Evolutionary conservation across 1,140 invertebrate genomes (phyloP).

Genomic region (Harlomillsia oculata): DNA sequence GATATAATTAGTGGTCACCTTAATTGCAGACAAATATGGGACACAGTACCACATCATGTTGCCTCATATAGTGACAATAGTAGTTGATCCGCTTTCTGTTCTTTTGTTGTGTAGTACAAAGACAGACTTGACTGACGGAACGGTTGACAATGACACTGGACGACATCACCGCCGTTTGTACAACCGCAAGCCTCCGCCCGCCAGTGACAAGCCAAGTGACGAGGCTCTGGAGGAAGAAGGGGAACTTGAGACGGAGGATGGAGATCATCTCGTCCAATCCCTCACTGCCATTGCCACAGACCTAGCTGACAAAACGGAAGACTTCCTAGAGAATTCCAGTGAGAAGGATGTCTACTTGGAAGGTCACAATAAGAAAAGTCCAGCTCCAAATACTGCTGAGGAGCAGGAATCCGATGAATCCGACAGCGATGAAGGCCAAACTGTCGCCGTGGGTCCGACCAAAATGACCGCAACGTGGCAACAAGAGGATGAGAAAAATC

Average conservation of each 20-base stretch:
- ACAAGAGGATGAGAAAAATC: neutral
- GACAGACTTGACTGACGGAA: conserved; percentile 28
- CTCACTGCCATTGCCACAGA: conserved; percentile 28
- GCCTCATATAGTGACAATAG: no score
- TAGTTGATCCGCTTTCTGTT: no score
- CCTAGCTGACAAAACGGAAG: conserved; percentile 23
- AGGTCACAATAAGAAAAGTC: conserved; percentile 5
- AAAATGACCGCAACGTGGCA: neutral
- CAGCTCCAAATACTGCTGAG: conserved; percentile 4
- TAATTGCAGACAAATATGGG: no score
- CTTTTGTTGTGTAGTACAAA: conserved; percentile 14
- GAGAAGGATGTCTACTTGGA: conserved; percentile 32
- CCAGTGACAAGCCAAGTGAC: conserved; percentile 1
- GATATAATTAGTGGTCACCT: no score
- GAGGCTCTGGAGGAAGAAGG: neutral
- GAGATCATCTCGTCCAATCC: conserved; percentile 23
- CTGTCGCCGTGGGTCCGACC: neutral
- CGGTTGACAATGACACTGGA: conserved; percentile 15
- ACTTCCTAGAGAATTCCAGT: conserved; percentile 29
- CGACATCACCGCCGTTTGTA: conserved; percentile 16
- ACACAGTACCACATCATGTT: no score
- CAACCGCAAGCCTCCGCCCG: no score
- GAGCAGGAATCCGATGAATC: conserved; percentile 4
- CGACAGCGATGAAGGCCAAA: neutral
- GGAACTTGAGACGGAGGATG: conserved; percentile 15